phyloP scores from a whole-genome alignment of 2,888 invertebrate genomes.

The Gandaritis pyraliata region DNA sequence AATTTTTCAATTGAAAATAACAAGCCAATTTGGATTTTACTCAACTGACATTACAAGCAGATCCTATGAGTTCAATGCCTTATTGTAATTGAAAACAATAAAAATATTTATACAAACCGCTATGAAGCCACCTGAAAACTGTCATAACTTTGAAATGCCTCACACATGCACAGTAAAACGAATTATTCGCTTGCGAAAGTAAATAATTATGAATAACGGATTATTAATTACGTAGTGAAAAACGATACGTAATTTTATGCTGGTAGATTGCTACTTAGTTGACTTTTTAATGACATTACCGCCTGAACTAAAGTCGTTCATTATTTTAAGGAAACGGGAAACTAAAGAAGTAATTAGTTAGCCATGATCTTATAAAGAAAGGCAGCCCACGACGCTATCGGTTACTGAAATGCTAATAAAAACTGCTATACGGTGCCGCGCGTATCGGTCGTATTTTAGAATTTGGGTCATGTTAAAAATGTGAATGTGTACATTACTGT shows the following conservation, averaged over 20 bases:
- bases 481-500: slow-evolving; percentile 35
- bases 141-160: slow-evolving; percentile 18
- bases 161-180: neutral
- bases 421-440: slow-evolving; percentile 36
- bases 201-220: slow-evolving; percentile 5
- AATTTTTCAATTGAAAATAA: slow-evolving; percentile 33
- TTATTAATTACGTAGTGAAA: slow-evolving; percentile 17
- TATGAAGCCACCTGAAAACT: slow-evolving; percentile 35
- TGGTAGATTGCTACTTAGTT: slow-evolving; percentile 46
- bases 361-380: slow-evolving; percentile 42
- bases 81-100: slow-evolving; percentile 18
- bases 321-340: slow-evolving; percentile 58
- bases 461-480: slow-evolving; percentile 50
- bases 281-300: slow-evolving; percentile 49
- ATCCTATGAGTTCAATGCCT: slow-evolving; percentile 18
- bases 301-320: slow-evolving; percentile 63
- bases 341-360: slow-evolving; percentile 51
- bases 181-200: slow-evolving; percentile 3
- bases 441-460: slow-evolving; percentile 38
- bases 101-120: slow-evolving; percentile 25
- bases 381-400: slow-evolving; percentile 42
- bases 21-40: slow-evolving; percentile 23
- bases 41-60: slow-evolving; percentile 1
- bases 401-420: slow-evolving; percentile 42
- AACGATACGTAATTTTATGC: slow-evolving; percentile 44